Evolutionary conservation across 2,113 vertebrate genomes (phyloP).

Genomic region (Ictalurus punctatus): DNA sequence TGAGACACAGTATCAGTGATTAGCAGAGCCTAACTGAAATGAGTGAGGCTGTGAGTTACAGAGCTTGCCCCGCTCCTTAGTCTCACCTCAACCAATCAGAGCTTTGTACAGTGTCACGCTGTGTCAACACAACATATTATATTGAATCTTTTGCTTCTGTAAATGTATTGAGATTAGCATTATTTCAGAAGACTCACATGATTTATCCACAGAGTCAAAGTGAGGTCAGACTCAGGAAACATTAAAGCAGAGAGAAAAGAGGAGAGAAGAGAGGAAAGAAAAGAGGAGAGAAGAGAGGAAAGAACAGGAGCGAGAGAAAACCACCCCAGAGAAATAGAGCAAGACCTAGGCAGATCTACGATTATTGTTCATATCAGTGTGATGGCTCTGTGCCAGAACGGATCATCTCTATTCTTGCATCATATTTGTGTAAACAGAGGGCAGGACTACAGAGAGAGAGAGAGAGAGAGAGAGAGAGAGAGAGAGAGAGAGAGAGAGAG

Average conservation of each 20-base stretch:
- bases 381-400: constrained; percentile 52
- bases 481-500: neutral
- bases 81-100: neutral
- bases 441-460: constrained; percentile 31
- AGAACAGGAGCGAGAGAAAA: neutral
- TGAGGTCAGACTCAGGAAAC: neutral
- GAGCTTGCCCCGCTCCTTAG: neutral
- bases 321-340: neutral
- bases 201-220: neutral
- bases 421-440: constrained; percentile 50
- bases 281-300: neutral
- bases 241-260: neutral
- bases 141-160: neutral
- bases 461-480: constrained; percentile 40
- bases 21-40: no score
- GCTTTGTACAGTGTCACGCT: neutral
- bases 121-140: no score
- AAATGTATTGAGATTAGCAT: neutral
- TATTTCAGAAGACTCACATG: neutral
- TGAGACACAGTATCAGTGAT: no score
- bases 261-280: neutral
- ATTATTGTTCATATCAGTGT: constrained; percentile 60
- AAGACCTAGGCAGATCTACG: constrained; percentile 46
- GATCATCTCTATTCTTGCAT: constrained; percentile 45
- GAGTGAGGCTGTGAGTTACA: neutral